phyloP scores from a whole-genome alignment of 2,888 invertebrate species.

The Anagyrus pseudococci region DNA sequence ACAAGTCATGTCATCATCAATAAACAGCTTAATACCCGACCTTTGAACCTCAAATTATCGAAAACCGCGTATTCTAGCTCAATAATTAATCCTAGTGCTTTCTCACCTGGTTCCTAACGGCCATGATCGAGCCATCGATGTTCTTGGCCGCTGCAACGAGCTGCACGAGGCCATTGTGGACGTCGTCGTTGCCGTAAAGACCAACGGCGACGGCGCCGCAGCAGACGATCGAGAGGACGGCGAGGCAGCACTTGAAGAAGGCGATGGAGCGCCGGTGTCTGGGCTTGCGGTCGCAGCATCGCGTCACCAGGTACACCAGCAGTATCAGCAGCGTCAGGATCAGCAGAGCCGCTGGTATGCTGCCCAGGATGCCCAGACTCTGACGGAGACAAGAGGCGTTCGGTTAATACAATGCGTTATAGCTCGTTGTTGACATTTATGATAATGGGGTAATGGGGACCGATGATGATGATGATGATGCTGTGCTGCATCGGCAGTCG shows the following conservation, averaged over 20 bases:
- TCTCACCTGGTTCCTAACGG: constrained; percentile 80
- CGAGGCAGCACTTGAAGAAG: constrained; percentile 80
- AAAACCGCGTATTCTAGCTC: background rate
- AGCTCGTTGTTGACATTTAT: background rate
- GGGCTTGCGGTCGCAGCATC: constrained; percentile 95
- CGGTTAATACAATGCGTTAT: background rate
- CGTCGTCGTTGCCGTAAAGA: constrained; percentile 93
- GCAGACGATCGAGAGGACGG: constrained; percentile 84
- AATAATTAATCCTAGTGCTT: background rate
- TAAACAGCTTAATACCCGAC: no score
- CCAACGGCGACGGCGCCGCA: constrained; percentile 90
- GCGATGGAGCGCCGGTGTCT: constrained; percentile 87
- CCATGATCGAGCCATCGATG: constrained; percentile 80
- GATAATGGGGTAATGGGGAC: no score
- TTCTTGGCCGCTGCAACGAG: constrained; percentile 81
- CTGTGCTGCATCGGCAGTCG: no score
- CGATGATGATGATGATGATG: no score
- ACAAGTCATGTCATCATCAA: no score
- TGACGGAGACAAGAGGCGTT: constrained; percentile 60
- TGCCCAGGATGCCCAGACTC: constrained; percentile 92
- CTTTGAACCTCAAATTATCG: no score
- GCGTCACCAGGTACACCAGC: constrained; percentile 89
- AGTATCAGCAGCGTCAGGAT: constrained; percentile 88
- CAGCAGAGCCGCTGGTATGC: constrained; percentile 92
- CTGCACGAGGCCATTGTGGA: constrained; percentile 81